Conservation (phyloP, 2,888 invertebrate genomes). For the Oscheius myriophilus region DNA sequence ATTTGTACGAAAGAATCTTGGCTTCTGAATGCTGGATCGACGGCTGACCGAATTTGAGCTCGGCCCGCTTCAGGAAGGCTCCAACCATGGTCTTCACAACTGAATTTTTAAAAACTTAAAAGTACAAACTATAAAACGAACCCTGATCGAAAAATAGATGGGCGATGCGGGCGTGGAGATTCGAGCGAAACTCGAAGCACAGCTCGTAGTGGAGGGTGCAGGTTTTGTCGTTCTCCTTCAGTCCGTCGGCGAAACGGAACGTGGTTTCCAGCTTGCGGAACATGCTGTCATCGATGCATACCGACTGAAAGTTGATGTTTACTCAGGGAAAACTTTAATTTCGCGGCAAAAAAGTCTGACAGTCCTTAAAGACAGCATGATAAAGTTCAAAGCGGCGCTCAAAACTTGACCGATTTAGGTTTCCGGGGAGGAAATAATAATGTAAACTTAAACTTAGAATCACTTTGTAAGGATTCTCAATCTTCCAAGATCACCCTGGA, state of each 20-base stretch:
- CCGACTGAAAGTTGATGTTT: conserved; percentile 80
- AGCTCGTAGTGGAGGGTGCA: conserved; percentile 71
- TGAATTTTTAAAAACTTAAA: conserved; percentile 18
- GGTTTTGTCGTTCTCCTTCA: conserved; percentile 19
- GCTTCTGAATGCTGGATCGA: conserved; percentile 64
- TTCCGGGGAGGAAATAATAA: no score
- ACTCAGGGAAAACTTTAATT: no score
- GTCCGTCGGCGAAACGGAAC: conserved; percentile 88
- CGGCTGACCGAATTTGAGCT: conserved; percentile 79
- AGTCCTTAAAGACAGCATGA: no score
- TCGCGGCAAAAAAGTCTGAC: not conserved
- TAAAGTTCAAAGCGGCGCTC: no score
- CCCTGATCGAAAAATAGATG: conserved; percentile 90
- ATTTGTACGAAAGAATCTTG: conserved; percentile 43
- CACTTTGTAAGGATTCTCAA: no score
- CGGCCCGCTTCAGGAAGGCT: conserved; percentile 88
- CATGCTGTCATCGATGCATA: conserved; percentile 86
- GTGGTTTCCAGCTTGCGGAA: conserved; percentile 88
- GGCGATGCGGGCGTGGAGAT: conserved; percentile 87
- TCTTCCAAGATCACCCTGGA: no score
- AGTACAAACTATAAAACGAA: conserved; percentile 26
- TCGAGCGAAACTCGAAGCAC: conserved; percentile 87
- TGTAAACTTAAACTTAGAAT: no score
- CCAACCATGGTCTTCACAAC: conserved; percentile 94
- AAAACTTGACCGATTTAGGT: no score